Base-by-base conservation (phyloP, 1,140 invertebrate genomes). In the Caenorhabditis tropicalis region DNA sequence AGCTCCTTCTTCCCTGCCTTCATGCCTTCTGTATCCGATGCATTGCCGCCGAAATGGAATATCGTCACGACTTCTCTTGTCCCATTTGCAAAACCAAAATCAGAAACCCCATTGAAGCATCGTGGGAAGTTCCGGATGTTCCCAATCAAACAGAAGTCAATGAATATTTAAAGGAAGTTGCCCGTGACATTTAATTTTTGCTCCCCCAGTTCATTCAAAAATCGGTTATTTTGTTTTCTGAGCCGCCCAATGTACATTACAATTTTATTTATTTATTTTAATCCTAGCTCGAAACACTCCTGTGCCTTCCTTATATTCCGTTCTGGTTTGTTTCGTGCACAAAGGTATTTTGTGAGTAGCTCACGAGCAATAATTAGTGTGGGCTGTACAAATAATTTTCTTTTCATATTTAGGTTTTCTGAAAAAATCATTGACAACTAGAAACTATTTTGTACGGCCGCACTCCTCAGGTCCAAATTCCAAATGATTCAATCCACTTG, bases 391-490 rank as follows among this genome's bases (percentile, higher is more conserved):
- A 74, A 74, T 46, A 10, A 43, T 0, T 46, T 74, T 43, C 36
- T 74, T 74, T 10, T 33, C 56, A 2, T 29, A n/a, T 58, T 58
- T 5, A 36, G 58, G 5, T 27, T 27, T 36, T 36, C 24, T 1
- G 24, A 10, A 10, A 21, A 21, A 46, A 36, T 33, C 19, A 74
- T 36, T 24, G 2, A n/a, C n/a, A 24, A 27, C 53, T 56, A 74
- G 65, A 74, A 74, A 74, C 9, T 24, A 12, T 43, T 74, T 74
- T 74, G 65, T 31, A 43, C 65, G 7, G 65, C n/a, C 65, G 65
- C 65, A 27, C 65, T 43, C 10, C 65, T 74, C 65, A 74, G 65
- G 65, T 74, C 65, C 65, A 74, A 74, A 74, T 74, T 74, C 65
- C 65, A 74, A 74, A 74, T 43, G 36, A 7, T 70, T 39, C 31